Percentiles rank a stretch among this genome's conserved stretches.
Conservation (phyloP, 2,797 vertebrate genomes). For the Epinephelus malabaricus region DNA sequence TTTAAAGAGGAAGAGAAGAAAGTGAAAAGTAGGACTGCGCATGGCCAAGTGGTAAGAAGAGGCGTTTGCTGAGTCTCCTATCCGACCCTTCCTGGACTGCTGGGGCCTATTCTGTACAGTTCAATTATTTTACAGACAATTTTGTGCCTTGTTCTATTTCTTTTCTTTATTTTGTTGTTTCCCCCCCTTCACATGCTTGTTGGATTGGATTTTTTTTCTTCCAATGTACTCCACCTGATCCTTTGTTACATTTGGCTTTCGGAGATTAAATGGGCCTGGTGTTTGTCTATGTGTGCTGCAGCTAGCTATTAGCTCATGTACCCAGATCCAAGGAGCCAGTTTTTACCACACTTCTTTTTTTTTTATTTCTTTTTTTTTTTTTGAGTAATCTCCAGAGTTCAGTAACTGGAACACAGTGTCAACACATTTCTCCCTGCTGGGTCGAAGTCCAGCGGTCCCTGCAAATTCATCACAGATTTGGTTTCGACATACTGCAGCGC, state of each 20-base stretch:
- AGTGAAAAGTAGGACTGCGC: slow-evolving; percentile 76
- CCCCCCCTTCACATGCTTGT: slow-evolving; percentile 68
- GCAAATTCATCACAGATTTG: slow-evolving; percentile 53
- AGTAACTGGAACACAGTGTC: slow-evolving; percentile 55
- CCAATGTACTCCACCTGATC: slow-evolving; percentile 77
- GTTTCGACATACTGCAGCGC: slow-evolving; percentile 39
- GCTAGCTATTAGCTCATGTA: slow-evolving; percentile 76
- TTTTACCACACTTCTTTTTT: slow-evolving; percentile 28
- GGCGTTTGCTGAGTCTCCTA: slow-evolving; percentile 88
- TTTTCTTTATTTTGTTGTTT: slow-evolving; percentile 79
- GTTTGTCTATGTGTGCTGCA: slow-evolving; percentile 73
- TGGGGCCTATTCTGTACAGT: slow-evolving; percentile 94
- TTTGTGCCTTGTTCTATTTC: slow-evolving; percentile 99
- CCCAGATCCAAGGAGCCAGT: slow-evolving; percentile 61
- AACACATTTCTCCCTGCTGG: slow-evolving; percentile 54
- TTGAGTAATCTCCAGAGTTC: slow-evolving; percentile 51
- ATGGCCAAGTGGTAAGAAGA: slow-evolving; percentile 81
- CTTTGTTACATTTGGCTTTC: slow-evolving; percentile 73
- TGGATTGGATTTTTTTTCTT: slow-evolving; percentile 60
- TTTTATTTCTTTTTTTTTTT: neutral
- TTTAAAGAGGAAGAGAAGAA: slow-evolving; percentile 62
- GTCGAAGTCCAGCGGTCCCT: slow-evolving; percentile 56
- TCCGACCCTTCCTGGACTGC: slow-evolving; percentile 90
- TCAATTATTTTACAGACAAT: slow-evolving; percentile 97
- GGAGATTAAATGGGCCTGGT: slow-evolving; percentile 69